phyloP scores from a whole-genome alignment of 2,113 vertebrate species.

The Myxocyprinus asiaticus region DNA sequence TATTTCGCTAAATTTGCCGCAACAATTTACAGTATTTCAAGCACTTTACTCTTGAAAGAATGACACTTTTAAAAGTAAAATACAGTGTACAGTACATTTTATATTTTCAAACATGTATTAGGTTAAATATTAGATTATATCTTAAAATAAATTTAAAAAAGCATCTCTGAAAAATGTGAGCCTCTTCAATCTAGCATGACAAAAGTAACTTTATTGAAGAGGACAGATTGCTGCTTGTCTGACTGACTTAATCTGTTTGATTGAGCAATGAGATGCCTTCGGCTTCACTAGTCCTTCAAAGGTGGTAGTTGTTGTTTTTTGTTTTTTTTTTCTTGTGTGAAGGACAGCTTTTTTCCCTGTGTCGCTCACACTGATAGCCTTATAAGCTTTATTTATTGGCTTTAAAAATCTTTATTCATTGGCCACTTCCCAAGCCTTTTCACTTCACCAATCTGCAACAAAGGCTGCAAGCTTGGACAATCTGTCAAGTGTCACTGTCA shows the following conservation, averaged over 20 bases:
- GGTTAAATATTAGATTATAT: no score
- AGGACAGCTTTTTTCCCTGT: constrained; percentile 72
- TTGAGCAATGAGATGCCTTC: constrained; percentile 94
- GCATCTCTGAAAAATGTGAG: constrained; percentile 50
- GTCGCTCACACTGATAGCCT: constrained; percentile 75
- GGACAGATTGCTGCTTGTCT: constrained; percentile 98
- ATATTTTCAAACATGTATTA: no score
- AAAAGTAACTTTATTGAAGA: constrained; percentile 90
- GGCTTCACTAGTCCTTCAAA: constrained; percentile 99
- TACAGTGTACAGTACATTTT: no score
- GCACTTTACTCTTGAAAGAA: not conserved
- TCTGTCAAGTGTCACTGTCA: constrained; percentile 97
- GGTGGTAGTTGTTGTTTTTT: constrained; percentile 82
- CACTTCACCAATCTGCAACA: constrained; percentile 94
- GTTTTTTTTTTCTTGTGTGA: constrained; percentile 89
- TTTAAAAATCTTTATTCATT: constrained; percentile 95
- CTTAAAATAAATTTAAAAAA: no score
- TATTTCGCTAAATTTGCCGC: no score
- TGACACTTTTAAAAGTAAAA: no score
- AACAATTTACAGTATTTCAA: no score
- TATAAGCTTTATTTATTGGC: constrained; percentile 78
- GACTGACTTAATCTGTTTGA: constrained; percentile 97
- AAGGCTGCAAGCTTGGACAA: constrained; percentile 92
- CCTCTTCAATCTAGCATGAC: constrained; percentile 81
- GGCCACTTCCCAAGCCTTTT: constrained; percentile 88